These are phyloP conservation scores for Linepithema humile DNA, from an alignment of 1,140 invertebrate species.

Conservation along the genomic window DNA sequence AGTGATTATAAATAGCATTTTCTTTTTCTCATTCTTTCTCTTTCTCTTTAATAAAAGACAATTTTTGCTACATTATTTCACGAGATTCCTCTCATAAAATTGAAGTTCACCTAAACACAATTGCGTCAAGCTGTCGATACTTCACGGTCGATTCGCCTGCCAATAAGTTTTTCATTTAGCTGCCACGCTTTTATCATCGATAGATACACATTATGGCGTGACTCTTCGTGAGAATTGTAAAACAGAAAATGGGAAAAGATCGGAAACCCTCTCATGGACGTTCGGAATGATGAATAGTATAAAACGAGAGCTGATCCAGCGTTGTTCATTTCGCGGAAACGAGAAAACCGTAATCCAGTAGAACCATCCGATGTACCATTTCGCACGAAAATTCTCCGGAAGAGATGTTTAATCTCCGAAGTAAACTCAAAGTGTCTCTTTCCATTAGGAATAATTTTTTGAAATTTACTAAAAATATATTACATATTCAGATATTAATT, in stretches of 20 bases:
- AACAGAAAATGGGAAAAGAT: slow-evolving; percentile 33
- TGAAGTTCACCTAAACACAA: slow-evolving; percentile 32
- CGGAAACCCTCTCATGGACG: background rate
- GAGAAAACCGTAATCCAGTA: slow-evolving; percentile 30
- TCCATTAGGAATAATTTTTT: background rate
- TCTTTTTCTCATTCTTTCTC: background rate
- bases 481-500: background rate
- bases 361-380: background rate
- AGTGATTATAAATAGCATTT: slow-evolving; percentile 3
- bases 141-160: slow-evolving; percentile 40
- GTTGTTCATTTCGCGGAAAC: slow-evolving; percentile 23
- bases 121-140: slow-evolving; percentile 42
- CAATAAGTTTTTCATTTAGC: slow-evolving; percentile 51
- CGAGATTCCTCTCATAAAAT: slow-evolving; percentile 10
- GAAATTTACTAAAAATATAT: background rate
- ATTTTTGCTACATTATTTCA: slow-evolving; percentile 13
- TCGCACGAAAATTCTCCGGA: background rate
- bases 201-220: slow-evolving; percentile 27
- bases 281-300: slow-evolving; percentile 33
- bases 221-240: background rate
- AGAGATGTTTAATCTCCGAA: background rate
- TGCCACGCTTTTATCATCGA: slow-evolving; percentile 37
- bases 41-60: slow-evolving; percentile 23
- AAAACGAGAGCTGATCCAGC: slow-evolving; percentile 11
- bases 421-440: background rate